Evolutionary conservation across 2,888 invertebrate species (phyloP).

Genomic region (Asteroscopus sphinx): DNA sequence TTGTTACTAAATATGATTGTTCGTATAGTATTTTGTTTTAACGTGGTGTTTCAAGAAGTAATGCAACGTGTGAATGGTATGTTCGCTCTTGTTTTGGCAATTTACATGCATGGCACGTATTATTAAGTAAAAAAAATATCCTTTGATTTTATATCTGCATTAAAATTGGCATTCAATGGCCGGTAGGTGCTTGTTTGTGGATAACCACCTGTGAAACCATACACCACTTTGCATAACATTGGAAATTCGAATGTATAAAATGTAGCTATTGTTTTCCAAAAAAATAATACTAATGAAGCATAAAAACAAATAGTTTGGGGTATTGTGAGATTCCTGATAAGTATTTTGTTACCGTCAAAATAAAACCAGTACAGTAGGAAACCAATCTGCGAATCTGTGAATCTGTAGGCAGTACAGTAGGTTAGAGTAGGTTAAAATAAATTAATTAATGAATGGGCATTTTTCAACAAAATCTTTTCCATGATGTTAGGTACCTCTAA

Average conservation of each 20-base stretch:
- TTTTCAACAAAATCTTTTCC: no score
- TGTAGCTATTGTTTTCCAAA: conserved; percentile 9
- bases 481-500: no score
- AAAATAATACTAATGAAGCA: conserved; percentile 9
- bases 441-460: no score
- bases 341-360: background rate
- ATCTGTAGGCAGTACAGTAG: no score
- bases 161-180: conserved; percentile 16
- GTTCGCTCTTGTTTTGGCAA: conserved; percentile 36
- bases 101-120: conserved; percentile 46
- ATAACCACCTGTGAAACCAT: conserved; percentile 16
- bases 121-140: conserved; percentile 19
- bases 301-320: background rate
- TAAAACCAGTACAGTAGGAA: no score
- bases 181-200: conserved; percentile 12
- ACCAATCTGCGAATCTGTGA: no score
- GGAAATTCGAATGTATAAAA: conserved; percentile 6
- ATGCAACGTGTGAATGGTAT: conserved; percentile 51
- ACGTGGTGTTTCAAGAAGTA: conserved; percentile 39
- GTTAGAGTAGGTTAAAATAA: no score
- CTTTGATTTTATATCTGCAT: conserved; percentile 9
- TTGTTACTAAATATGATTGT: conserved; percentile 44
- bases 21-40: conserved; percentile 21
- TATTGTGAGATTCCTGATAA: conserved; percentile 1
- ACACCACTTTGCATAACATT: conserved; percentile 36